Percentiles rank a stretch among this genome's conserved stretches.
Evolutionary conservation across 2,888 invertebrate species (phyloP).

Genomic region (Entomobrya proxima): DNA sequence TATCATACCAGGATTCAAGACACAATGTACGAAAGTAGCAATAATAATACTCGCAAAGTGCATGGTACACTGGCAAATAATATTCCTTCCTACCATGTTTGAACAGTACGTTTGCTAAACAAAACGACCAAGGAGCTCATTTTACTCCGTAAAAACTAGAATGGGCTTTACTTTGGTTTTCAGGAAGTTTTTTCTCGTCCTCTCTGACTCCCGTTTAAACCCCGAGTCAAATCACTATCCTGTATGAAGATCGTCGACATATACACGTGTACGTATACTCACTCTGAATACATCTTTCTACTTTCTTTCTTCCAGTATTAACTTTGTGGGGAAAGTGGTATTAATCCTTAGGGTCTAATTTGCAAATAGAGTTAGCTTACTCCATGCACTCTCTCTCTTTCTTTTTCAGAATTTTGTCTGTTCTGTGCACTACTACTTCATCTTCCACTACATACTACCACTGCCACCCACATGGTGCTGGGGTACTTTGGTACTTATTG

Average conservation of each 20-base stretch:
- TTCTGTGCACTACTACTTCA: neutral
- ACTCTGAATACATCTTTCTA: neutral
- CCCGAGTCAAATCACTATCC: neutral
- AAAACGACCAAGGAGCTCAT: neutral
- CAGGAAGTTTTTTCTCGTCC: neutral
- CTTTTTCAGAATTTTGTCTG: conserved; percentile 9
- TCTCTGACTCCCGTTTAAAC: neutral
- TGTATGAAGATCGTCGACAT: neutral
- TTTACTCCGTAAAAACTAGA: neutral
- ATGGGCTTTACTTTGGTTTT: conserved; percentile 1
- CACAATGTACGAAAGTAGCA: no score
- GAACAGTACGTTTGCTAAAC: neutral
- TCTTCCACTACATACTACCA: neutral
- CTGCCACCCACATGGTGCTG: neutral
- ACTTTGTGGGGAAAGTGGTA: conserved; percentile 64
- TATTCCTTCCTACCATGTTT: no score
- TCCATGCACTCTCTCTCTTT: neutral
- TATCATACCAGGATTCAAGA: conserved; percentile 12
- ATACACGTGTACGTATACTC: neutral
- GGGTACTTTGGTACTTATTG: neutral
- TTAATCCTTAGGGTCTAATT: conserved; percentile 67
- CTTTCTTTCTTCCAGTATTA: conserved; percentile 39
- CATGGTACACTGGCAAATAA: no score
- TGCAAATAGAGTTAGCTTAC: conserved; percentile 67
- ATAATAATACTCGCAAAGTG: no score